phyloP scores from a whole-genome alignment of 1,140 invertebrate genomes.

The Coboldia fuscipes region DNA sequence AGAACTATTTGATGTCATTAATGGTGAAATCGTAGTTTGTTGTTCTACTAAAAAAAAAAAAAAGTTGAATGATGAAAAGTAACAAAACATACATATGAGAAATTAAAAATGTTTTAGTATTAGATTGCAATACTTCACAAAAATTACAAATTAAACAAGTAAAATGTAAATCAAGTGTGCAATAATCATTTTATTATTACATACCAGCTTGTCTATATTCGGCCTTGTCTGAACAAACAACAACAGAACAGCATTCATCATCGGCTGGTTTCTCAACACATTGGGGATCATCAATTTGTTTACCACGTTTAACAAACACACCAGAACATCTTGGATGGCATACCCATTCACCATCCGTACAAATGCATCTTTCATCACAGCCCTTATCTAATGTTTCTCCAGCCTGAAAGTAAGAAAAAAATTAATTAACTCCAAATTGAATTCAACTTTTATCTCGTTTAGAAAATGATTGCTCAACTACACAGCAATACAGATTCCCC shows the following conservation, averaged over 20 bases:
- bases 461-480: too few species aligned
- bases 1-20: conserved; percentile 15
- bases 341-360: conserved; percentile 34
- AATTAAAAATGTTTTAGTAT: background rate
- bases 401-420: conserved; percentile 14
- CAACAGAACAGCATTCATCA: conserved; percentile 55
- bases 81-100: too few species aligned
- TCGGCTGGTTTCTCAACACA: conserved; percentile 45
- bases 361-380: conserved; percentile 50
- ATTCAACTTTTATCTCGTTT: background rate
- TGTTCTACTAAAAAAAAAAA: conserved; percentile 5
- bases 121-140: background rate
- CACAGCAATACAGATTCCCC: too few species aligned
- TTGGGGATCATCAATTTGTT: conserved; percentile 38
- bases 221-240: conserved; percentile 28
- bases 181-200: background rate
- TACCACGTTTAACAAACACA: conserved; percentile 35
- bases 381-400: conserved; percentile 41
- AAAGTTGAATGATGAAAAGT: conserved; percentile 8
- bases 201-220: conserved; percentile 24
- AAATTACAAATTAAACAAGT: background rate
- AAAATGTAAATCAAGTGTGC: background rate
- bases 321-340: conserved; percentile 42
- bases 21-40: conserved; percentile 1
- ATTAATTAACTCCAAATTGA: background rate